These are phyloP conservation scores for Anastatus disparis DNA, from an alignment of 1,140 invertebrate species.

Conservation along the genomic window DNA sequence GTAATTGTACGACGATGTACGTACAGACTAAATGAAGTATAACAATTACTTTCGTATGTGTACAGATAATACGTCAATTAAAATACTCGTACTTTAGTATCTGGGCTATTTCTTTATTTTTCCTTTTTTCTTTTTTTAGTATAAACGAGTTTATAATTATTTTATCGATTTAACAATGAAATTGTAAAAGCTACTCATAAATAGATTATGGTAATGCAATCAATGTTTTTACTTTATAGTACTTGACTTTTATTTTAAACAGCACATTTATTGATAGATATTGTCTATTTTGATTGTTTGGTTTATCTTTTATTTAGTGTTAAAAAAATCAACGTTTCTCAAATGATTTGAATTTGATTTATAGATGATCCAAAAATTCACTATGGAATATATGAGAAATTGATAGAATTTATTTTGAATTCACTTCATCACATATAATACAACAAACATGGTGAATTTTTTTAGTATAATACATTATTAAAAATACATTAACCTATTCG, in stretches of 20 bases:
- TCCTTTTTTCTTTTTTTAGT: neutral
- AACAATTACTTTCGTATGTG: neutral
- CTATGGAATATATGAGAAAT: too few species aligned
- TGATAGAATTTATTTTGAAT: too few species aligned
- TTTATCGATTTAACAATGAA: neutral
- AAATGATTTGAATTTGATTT: too few species aligned
- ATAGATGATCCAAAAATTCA: too few species aligned
- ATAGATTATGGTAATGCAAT: neutral
- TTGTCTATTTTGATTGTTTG: too few species aligned
- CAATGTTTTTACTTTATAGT: neutral
- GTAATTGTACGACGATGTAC: neutral
- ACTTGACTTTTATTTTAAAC: neutral
- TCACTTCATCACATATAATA: too few species aligned
- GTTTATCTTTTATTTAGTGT: too few species aligned
- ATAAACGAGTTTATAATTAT: conserved; percentile 28
- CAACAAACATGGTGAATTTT: too few species aligned
- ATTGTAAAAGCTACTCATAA: neutral
- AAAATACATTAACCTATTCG: too few species aligned
- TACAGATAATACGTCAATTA: neutral
- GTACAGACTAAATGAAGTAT: conserved; percentile 4
- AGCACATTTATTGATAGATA: neutral
- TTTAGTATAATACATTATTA: too few species aligned
- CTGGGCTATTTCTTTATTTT: neutral
- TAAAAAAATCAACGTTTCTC: too few species aligned
- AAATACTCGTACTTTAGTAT: neutral